Base-by-base conservation (phyloP, 2,888 invertebrate species). In the Diarsia dahlii region DNA sequence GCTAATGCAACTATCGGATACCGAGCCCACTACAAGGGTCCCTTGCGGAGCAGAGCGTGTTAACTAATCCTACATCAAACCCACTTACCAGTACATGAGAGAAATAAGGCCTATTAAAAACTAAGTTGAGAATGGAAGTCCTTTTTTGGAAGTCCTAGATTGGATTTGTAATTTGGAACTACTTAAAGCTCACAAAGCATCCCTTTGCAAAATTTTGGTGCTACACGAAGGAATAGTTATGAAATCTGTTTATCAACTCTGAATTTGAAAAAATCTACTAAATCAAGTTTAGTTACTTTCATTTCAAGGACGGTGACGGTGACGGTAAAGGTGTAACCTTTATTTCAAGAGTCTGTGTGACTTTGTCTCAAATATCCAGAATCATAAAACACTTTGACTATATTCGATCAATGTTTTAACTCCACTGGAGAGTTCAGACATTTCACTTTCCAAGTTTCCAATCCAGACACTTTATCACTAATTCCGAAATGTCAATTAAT, bases 1-100 rank as follows among this genome's bases (percentile, higher is more conserved):
- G 88, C 91, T 94, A 94, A 94, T 94, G 94, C 92, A 91, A 93
- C 90, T 92, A 90, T 92, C 91, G 88, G 90, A 89, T 93, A 88
- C 88, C 85, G 67, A 69, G 76, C 78, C 2, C 54, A 70, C 71
- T 78, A 83, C 84, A 74, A 79, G 79, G 79, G 71, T 77, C 80
- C 82, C 54, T 65, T 74, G 68, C 75, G 65, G 65, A 81, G 74
- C 73, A 75, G 76, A 74, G 72, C 80, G 78, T 89, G 89, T 89
- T 87, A 75, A 86, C 88, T 82, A 86, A 86, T 76, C 72, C 82
- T 78, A 85, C 84, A 83, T 76, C 76, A 70, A 80, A 87, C 81
- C 83, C 83, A 83, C 83, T 83, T 83, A 83, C 84, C 46, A 56
- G 71, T 50, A 84, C 83, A 81, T 48, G 84, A 34, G 48, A 13